Evolutionary conservation across 1,140 invertebrate species (phyloP), one percentile per base, ranked within the genome.

Genomic region (Calephelis nemesis): DNA sequence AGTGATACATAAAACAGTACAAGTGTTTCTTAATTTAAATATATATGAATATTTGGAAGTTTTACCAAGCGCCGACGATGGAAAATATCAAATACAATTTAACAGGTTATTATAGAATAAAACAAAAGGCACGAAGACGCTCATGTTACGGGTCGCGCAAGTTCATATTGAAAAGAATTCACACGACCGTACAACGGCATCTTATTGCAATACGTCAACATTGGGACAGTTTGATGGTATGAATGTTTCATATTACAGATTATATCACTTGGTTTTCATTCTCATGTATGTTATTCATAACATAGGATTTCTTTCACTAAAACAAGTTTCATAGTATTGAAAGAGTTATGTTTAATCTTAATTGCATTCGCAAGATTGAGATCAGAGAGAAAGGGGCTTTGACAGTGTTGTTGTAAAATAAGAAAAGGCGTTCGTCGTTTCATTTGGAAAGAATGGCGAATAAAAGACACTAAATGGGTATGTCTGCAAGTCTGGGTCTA

Each of bases 181-280:
- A 75, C 78, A 78, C 78, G 76, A 72, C 71, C 64, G 75, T 74
- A 75, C 72, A 82, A 77, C 78, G 76, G 80, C 80, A 76, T 82
- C 75, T 76, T 76, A 76, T 77, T 78, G 71, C 77, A 73, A 76
- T 79, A 73, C 79, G 76, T 79, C 79, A 79, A 82, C 79, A 79
- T 76, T 76, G 73, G 19, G 15, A 58, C 30, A 30, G 54, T 30
- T 58, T 54, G 50, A 54, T 54, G 50, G 54, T 58, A 58, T 30
- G 10, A 58, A 58, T 39, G 54, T 58, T 58, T 58, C 54, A 54
- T 54, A 54, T 54, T 58, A 58, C 54, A 39, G 54, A 58, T 39
- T 58, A 12, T 30, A 30, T 58, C 19, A 54, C 50, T 19, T 54
- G 42, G 42, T 30, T 11, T 11, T 39, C 15, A 39, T 58, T 58